These are phyloP conservation scores for Limnodromus scolopaceus DNA, from an alignment of 2,797 vertebrate species.

Conservation along the genomic window DNA sequence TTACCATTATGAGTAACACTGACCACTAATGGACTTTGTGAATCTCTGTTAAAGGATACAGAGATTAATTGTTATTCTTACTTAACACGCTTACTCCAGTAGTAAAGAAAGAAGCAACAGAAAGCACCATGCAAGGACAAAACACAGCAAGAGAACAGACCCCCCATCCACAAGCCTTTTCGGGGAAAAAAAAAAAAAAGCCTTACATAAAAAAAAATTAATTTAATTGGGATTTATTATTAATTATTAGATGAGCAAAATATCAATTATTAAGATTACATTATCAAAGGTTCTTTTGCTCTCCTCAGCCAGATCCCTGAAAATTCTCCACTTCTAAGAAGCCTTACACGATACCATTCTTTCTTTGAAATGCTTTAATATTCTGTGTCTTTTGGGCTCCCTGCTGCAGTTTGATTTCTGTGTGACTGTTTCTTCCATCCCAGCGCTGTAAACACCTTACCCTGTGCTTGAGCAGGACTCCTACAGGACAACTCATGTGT, in stretches of 20 bases:
- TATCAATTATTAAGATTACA: constrained; percentile 39
- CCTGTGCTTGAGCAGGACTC: not conserved
- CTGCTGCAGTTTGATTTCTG: constrained; percentile 3
- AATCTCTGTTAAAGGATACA: constrained; percentile 2
- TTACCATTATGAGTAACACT: not conserved
- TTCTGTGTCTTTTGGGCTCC: not conserved
- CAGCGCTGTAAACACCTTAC: not conserved
- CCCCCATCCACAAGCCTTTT: not conserved
- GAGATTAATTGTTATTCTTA: constrained; percentile 1
- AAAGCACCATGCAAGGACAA: not conserved
- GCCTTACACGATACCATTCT: not conserved
- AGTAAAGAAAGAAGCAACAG: not conserved
- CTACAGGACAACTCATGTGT: not conserved
- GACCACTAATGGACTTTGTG: not conserved
- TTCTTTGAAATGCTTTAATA: not conserved
- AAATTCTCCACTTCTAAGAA: not conserved
- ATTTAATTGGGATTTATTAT: constrained; percentile 35
- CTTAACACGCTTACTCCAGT: not conserved
- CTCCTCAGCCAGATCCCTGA: not conserved
- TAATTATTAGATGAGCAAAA: constrained; percentile 36
- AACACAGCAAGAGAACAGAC: not conserved
- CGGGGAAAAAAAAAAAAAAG: not conserved
- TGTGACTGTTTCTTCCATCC: not conserved
- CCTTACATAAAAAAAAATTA: not conserved
- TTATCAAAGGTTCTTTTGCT: constrained; percentile 32